phyloP scores from a whole-genome alignment of 2,113 vertebrate genomes.

The Pachypanchax playfairii region DNA sequence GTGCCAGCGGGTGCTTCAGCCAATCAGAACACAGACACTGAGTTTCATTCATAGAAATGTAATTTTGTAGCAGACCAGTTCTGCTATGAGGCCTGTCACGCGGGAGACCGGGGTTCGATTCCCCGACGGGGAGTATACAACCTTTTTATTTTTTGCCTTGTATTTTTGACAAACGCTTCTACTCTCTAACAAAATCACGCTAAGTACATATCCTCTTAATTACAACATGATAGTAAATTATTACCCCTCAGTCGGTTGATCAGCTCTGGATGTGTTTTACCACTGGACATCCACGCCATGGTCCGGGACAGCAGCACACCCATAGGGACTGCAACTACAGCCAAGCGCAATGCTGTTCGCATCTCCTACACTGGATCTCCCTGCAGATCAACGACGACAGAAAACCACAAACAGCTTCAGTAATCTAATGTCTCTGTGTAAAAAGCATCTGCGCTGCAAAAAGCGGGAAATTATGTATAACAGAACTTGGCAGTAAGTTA shows the following conservation, averaged over 20 bases:
- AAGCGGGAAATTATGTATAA: neutral
- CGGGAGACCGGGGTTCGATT: no score
- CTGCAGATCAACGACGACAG: slow-evolving; percentile 30
- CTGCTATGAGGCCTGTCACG: no score
- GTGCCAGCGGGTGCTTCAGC: no score
- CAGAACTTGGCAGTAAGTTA: slow-evolving; percentile 2
- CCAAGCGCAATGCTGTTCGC: slow-evolving; percentile 67
- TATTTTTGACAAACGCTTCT: no score
- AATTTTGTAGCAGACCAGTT: no score
- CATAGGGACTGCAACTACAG: slow-evolving; percentile 81
- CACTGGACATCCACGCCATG: slow-evolving; percentile 91
- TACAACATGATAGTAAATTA: no score
- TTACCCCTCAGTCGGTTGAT: slow-evolving; percentile 86
- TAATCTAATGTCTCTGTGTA: neutral
- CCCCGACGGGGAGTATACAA: no score
- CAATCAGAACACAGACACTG: no score
- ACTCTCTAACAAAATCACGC: no score
- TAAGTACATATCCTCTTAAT: no score
- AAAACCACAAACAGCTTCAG: neutral
- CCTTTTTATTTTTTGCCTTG: no score
- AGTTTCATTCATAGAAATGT: no score
- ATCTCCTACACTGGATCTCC: slow-evolving; percentile 75
- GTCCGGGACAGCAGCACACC: slow-evolving; percentile 86
- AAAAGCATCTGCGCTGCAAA: neutral
- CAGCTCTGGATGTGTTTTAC: slow-evolving; percentile 86